Base-by-base conservation (phyloP, 2,888 invertebrate species). In the Drosophila recens region DNA sequence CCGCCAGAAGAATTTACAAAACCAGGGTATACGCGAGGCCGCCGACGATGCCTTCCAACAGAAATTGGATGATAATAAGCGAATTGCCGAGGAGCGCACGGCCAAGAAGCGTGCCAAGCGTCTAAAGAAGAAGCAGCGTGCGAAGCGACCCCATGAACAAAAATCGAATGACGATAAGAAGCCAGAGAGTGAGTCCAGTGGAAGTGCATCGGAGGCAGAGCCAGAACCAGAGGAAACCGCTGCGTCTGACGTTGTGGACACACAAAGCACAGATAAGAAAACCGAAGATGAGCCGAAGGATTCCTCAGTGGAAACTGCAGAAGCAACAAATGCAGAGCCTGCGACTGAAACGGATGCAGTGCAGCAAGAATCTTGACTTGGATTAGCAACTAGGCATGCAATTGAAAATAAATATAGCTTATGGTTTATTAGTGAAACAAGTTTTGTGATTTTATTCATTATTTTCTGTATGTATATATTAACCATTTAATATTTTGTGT, bases 81-180 rank as follows among this genome's bases (percentile, higher is more conserved):
- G 86, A 1, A 72, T 75, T 9, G 96, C 97, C 10, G 97, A 97
- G 79, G 95, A 96, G 87, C 95, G 94, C 90, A 98, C 98, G 4
- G 97, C 97, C 0, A 99, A 98, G 90, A 98, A 98, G 91, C 94
- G 99, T 81, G 96, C 96, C 0, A 99, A 98, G 91, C 94, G 98
- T 56, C 91, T 96, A 64, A 97, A 96, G 90, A 96, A 95, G 90
- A 97, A 97, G 90, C 94, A 95, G 91, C 86, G 90, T 1, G 92
- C 92, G 45, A 90, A 90, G 49, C 79, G 77, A 40, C 72, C 81
- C 0, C 86, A 83, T 20, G 72, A 82, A 3, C 48, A 69, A n/a
- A 64, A 64, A 45, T 2, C 61, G 1, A 66, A 40, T 6, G 64
- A 43, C 5, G 53, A 53, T 1, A 42, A 57, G 1, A 71, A 61